These are phyloP conservation scores for Turritopsis dohrnii DNA, from an alignment of 30 jellyfish, hydroid and myxozoan species.

Conservation along the genomic window DNA sequence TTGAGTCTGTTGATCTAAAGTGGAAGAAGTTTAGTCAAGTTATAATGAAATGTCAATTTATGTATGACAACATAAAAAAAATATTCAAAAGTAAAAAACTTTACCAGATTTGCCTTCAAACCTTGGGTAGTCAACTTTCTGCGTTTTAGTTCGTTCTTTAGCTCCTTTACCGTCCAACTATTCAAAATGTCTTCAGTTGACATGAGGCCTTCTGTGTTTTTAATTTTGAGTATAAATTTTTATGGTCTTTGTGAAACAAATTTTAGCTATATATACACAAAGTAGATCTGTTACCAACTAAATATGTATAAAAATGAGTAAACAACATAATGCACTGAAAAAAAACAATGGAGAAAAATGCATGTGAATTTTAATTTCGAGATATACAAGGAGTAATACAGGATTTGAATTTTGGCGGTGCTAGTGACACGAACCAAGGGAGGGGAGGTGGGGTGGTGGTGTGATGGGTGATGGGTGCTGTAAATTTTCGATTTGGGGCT, in stretches of 20 bases:
- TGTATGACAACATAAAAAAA: not conserved
- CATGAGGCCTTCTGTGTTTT: constrained; percentile 3
- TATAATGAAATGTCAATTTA: not conserved
- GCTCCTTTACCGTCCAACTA: constrained; percentile 19
- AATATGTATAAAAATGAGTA: too few species aligned
- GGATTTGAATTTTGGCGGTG: too few species aligned
- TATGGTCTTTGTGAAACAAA: too few species aligned
- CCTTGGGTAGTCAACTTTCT: not conserved
- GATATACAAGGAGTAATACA: too few species aligned
- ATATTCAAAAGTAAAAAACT: not conserved
- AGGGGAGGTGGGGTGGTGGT: too few species aligned
- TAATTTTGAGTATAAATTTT: not conserved
- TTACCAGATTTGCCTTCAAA: constrained; percentile 5
- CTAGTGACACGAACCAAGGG: too few species aligned
- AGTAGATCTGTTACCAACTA: too few species aligned
- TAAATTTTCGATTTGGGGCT: too few species aligned
- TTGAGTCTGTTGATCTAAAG: not conserved
- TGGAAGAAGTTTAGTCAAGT: not conserved
- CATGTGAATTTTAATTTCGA: too few species aligned
- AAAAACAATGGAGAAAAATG: too few species aligned
- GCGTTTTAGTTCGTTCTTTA: not conserved
- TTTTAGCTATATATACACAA: not conserved
- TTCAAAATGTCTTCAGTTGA: not conserved
- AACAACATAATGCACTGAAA: too few species aligned
- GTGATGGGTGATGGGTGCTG: too few species aligned